Evolutionary conservation across 1,140 invertebrate genomes (phyloP).

Genomic region (Nasonia giraulti): DNA sequence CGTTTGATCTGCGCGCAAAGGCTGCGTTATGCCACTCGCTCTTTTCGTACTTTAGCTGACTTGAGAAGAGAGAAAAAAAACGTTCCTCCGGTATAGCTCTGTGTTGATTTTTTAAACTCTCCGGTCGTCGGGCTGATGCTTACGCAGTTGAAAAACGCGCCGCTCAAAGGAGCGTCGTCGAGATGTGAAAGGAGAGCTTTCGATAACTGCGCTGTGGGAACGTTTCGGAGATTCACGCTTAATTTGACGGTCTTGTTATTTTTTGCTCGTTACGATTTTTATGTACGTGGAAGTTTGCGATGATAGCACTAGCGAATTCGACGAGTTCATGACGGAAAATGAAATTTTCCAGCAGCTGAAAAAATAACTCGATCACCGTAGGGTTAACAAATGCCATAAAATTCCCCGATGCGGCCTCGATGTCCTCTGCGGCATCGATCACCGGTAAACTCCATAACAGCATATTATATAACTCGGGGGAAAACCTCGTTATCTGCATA

Average conservation of each 20-base stretch:
- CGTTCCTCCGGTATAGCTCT: neutral
- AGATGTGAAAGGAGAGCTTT: neutral
- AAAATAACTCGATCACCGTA: neutral
- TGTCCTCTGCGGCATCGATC: neutral
- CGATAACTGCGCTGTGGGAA: slow-evolving; percentile 24
- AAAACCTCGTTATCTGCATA: slow-evolving; percentile 10
- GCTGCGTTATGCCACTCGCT: neutral
- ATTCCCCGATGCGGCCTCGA: neutral
- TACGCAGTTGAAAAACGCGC: slow-evolving; percentile 60
- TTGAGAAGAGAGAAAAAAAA: neutral
- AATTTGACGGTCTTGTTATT: slow-evolving; percentile 55
- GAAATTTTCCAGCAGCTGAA: neutral
- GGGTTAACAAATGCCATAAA: neutral
- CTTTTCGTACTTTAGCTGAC: neutral
- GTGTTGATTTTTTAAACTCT: slow-evolving; percentile 71
- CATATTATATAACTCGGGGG: neutral
- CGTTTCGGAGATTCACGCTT: slow-evolving; percentile 53
- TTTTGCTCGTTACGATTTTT: slow-evolving; percentile 39
- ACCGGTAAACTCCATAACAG: neutral
- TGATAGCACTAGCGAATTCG: neutral
- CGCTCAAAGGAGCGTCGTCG: slow-evolving; percentile 53
- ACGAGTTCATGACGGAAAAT: neutral
- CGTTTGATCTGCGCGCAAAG: slow-evolving; percentile 68
- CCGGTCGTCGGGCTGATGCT: neutral
- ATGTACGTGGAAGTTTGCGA: neutral